Percentiles rank a stretch among this genome's conserved stretches.
Conservation (phyloP, 2,113 vertebrate genomes). For the Sarotherodon lohbergeri region DNA sequence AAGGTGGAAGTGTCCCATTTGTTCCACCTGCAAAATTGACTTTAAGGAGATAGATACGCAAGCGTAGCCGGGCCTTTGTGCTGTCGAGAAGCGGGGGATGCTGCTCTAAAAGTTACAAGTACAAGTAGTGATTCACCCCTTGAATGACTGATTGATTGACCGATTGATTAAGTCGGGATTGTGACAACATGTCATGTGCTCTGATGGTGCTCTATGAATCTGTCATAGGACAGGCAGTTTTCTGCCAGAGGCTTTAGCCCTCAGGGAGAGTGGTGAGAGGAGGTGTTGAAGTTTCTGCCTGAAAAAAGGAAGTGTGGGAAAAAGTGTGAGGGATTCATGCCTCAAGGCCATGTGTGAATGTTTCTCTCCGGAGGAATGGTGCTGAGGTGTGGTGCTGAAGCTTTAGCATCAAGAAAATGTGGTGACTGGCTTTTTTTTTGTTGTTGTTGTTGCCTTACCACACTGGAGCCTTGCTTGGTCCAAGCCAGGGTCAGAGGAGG, state of each 20-base stretch:
- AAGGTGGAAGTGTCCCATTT: constrained; percentile 51
- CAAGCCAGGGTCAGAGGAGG: constrained; percentile 84
- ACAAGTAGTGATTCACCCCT: not conserved
- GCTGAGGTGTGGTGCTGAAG: constrained; percentile 16
- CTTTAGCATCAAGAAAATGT: constrained; percentile 18
- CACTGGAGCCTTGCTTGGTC: constrained; percentile 79
- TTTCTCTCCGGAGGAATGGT: constrained; percentile 22
- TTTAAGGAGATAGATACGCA: constrained; percentile 31
- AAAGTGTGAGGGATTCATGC: constrained; percentile 53
- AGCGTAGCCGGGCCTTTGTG: constrained; percentile 2
- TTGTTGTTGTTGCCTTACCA: constrained; percentile 69
- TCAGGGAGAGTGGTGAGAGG: constrained; percentile 29
- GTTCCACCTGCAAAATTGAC: constrained; percentile 39
- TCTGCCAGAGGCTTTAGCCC: constrained; percentile 54
- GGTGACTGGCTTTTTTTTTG: not conserved
- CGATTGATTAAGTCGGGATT: constrained; percentile 13
- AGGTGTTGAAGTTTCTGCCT: constrained; percentile 46
- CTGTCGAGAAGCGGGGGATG: not conserved
- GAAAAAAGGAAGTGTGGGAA: constrained; percentile 29
- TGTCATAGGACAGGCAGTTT: constrained; percentile 57
- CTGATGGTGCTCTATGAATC: constrained; percentile 25
- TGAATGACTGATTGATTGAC: constrained; percentile 26
- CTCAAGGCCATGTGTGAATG: constrained; percentile 52
- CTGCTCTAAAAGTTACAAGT: not conserved
- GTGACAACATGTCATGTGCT: constrained; percentile 28